phyloP scores from a whole-genome alignment of 2,888 invertebrate species.

The Orchesella flavescens region DNA sequence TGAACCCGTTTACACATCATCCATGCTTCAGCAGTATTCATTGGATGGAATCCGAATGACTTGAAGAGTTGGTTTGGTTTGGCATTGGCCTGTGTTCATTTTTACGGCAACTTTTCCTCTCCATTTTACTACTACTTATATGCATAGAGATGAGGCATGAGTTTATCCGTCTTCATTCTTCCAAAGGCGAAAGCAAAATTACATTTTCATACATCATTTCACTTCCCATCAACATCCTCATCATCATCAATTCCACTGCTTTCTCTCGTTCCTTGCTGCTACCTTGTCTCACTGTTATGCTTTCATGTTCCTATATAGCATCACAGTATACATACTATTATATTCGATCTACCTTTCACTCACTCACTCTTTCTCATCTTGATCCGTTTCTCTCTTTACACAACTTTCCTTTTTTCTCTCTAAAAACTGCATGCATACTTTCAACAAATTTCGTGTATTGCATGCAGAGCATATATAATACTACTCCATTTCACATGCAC shows the following conservation, averaged over 20 bases:
- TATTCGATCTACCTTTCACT: too few species aligned
- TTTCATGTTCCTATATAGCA: too few species aligned
- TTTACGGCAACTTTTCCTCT: too few species aligned
- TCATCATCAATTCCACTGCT: constrained; percentile 39
- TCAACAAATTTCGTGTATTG: too few species aligned
- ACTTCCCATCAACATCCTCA: constrained; percentile 51
- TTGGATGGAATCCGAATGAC: neutral
- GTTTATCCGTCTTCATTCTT: neutral
- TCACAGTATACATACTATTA: too few species aligned
- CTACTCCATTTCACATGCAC: constrained; percentile 6
- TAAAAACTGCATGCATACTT: too few species aligned
- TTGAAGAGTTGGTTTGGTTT: too few species aligned
- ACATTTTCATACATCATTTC: constrained; percentile 61
- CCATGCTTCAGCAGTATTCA: constrained; percentile 22
- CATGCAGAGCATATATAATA: neutral
- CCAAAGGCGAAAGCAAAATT: constrained; percentile 23
- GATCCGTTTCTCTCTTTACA: too few species aligned
- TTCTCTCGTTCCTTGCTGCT: constrained; percentile 3
- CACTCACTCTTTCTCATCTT: too few species aligned
- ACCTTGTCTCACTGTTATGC: neutral
- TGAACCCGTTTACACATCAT: constrained; percentile 24
- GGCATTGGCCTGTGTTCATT: neutral
- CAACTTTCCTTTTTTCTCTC: too few species aligned
- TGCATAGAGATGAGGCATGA: neutral
- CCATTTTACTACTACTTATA: too few species aligned